phyloP scores from a whole-genome alignment of 2,113 vertebrate genomes.

The Egretta garzetta region DNA sequence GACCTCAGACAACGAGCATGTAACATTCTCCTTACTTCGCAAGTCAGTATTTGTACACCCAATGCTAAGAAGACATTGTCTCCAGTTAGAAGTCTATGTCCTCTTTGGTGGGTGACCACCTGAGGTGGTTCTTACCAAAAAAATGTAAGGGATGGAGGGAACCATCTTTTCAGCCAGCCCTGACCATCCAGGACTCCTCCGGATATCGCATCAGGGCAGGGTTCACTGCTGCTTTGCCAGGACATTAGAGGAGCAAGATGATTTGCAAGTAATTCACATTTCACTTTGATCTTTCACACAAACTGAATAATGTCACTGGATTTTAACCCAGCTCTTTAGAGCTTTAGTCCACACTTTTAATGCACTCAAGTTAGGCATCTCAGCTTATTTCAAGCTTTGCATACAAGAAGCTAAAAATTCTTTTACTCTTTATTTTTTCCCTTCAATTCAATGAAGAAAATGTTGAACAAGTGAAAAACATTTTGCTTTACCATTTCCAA shows the following conservation, averaged over 20 bases:
- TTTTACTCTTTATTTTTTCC: neutral
- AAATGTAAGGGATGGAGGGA: neutral
- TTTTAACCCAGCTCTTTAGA: neutral
- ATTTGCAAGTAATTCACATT: neutral
- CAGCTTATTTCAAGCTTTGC: neutral
- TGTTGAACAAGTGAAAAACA: fast-evolving
- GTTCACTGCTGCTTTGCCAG: neutral
- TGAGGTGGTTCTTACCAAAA: neutral
- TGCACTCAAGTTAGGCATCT: neutral
- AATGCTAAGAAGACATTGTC: neutral
- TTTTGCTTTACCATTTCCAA: neutral
- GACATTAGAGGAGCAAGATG: neutral
- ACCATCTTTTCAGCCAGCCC: neutral
- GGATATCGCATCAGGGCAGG: neutral
- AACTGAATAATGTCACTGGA: neutral
- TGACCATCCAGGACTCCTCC: neutral
- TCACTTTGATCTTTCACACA: neutral
- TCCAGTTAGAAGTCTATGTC: neutral
- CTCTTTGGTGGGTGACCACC: neutral
- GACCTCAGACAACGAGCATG: neutral
- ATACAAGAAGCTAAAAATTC: neutral
- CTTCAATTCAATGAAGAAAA: neutral
- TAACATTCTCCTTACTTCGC: neutral
- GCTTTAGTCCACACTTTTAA: neutral
- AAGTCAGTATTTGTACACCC: neutral